Evolutionary conservation across 2,888 invertebrate genomes (phyloP), one percentile per base, ranked within the genome.

Genomic region (Arctia plantaginis): DNA sequence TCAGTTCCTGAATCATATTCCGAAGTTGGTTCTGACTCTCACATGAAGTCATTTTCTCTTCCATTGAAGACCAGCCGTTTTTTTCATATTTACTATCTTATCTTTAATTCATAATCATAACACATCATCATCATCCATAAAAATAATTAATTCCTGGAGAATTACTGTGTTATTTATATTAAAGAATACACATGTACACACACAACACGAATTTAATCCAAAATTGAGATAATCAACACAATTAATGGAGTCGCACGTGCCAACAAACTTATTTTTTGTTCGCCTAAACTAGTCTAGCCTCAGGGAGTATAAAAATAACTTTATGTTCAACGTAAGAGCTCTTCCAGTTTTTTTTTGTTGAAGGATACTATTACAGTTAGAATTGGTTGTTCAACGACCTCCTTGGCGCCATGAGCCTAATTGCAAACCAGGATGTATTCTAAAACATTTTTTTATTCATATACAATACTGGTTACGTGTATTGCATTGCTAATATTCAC

Each of bases 371-470:
- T 71, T 76, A 82, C 82, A 77, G 79, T 81, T 76, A 82, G 30
- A 77, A 78, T 81, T 74, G 81, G 30, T 70, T 77, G 85, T 79
- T 71, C 82, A 80, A 72, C 69, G 82, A 84, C 80, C 85, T 79
- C 69, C 62, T 51, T 76, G 85, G 84, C 84, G 84, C 85, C 83
- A 51, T 66, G 33, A 18, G 69, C 75, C 62, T 80, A 75, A 78
- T 81, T 79, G 73, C 59, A 33, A 73, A 75, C 71, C 75, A 77
- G 76, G 76, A 83, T 82, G 62, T 77, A 68, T 77, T 72, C 72
- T 66, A 62, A 67, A 81, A 75, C 65, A 55, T 66, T 77, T 74
- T 84, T 78, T 75, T 71, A 71, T 66, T 74, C 33, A 66, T 70
- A 59, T 41, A 72, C 65, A 33, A 66, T 72, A 73, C 41, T 55